Evolutionary conservation across 2,797 vertebrate species (phyloP).

Genomic region (Dallia pectoralis): DNA sequence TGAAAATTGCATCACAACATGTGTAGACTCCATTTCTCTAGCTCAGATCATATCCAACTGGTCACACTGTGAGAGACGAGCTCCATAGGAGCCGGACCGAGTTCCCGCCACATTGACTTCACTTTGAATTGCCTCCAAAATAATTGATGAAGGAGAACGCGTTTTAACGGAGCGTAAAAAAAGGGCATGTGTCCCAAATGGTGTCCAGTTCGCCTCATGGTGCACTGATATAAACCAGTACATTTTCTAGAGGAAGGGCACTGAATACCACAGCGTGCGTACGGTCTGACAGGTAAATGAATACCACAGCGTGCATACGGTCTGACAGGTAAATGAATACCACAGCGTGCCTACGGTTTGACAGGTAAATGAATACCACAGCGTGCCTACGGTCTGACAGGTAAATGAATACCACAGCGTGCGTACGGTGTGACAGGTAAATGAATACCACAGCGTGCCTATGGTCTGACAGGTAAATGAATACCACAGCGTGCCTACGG

Average conservation of each 20-base stretch:
- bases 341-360: not conserved
- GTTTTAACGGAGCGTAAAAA: not conserved
- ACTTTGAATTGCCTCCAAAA: conserved; percentile 5
- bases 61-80: not conserved
- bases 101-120: not conserved
- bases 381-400: too few relatives aligned
- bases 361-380: conserved; percentile 1
- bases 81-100: too few relatives aligned
- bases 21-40: not conserved
- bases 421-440: not conserved
- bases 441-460: too few relatives aligned
- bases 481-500: not conserved
- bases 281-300: too few relatives aligned
- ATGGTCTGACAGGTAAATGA: too few relatives aligned
- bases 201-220: not conserved
- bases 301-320: too few relatives aligned
- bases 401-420: not conserved
- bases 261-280: too few relatives aligned
- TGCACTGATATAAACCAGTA: not conserved
- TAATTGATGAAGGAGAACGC: not conserved
- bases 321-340: too few relatives aligned
- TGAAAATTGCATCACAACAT: not conserved
- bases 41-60: not conserved
- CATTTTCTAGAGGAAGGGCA: not conserved
- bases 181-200: not conserved